Percentiles rank a stretch among this genome's conserved stretches.
phyloP scores from a whole-genome alignment of 2,113 vertebrate genomes.

The Perca fluviatilis region DNA sequence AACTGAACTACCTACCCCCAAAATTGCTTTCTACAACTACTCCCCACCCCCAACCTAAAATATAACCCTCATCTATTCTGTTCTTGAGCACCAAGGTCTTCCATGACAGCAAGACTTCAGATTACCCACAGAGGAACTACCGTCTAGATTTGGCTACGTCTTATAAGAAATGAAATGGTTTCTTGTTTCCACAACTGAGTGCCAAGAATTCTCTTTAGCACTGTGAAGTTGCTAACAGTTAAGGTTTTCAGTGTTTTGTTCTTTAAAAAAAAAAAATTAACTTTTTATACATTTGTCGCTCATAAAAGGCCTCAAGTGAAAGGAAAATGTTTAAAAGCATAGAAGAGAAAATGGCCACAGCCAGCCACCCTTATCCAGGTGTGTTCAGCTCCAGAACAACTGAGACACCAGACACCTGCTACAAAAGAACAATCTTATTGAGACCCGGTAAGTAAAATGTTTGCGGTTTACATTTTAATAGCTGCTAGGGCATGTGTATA shows the following conservation, averaged over 20 bases:
- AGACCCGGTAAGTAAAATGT: constrained; percentile 8
- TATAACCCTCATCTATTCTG: background rate
- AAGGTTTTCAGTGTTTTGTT: constrained; percentile 49
- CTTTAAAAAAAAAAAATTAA: constrained; percentile 44
- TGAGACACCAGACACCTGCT: constrained; percentile 71
- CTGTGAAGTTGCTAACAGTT: background rate
- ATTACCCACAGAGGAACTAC: background rate
- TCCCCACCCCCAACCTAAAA: background rate
- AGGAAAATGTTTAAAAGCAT: constrained; percentile 56
- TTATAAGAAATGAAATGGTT: background rate
- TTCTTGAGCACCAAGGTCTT: background rate
- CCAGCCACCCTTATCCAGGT: constrained; percentile 67
- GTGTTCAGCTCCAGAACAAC: constrained; percentile 62
- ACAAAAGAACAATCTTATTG: constrained; percentile 45
- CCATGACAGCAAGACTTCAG: background rate
- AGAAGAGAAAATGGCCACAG: constrained; percentile 54
- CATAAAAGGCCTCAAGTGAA: constrained; percentile 88
- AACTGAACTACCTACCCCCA: background rate
- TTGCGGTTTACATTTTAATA: constrained; percentile 46
- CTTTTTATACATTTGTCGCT: constrained; percentile 64
- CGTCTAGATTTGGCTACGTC: constrained; percentile 11
- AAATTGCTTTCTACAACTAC: background rate
- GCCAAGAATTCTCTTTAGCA: background rate
- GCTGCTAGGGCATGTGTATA: constrained; percentile 78
- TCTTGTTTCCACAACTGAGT: background rate